These are phyloP conservation scores for Oxyteleia sp. DNA, from an alignment of 2,888 invertebrate genomes.

Conservation along the genomic window DNA sequence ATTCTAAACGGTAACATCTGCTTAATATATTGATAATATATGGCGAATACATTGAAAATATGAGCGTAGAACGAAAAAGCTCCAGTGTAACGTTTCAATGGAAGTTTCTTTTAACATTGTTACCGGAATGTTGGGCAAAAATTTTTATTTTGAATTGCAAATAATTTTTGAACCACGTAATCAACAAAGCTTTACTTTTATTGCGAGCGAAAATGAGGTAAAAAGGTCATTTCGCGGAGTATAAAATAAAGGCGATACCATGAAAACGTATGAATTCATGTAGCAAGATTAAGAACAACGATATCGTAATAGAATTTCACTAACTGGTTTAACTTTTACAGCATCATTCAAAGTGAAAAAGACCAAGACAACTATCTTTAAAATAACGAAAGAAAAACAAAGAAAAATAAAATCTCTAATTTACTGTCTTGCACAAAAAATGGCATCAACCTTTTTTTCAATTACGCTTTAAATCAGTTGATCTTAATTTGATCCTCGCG, in stretches of 20 bases:
- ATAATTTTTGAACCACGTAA: neutral
- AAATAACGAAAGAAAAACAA: neutral
- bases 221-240: too few relatives aligned
- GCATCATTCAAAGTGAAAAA: neutral
- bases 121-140: neutral
- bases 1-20: too few relatives aligned
- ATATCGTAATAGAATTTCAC: neutral
- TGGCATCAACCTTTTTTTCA: neutral
- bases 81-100: neutral
- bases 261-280: neutral
- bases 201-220: too few relatives aligned
- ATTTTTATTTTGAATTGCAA: neutral
- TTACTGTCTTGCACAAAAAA: neutral
- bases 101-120: neutral
- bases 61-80: too few relatives aligned
- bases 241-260: too few relatives aligned
- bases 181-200: too few relatives aligned
- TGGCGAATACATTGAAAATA: too few relatives aligned
- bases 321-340: neutral
- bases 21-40: too few relatives aligned
- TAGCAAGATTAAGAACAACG: neutral
- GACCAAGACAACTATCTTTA: neutral
- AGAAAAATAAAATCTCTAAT: neutral
- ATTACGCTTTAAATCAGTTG: neutral
- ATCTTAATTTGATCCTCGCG: slow-evolving; percentile 6